These are phyloP conservation scores for Aleiodes testaceus DNA, from an alignment of 2,888 invertebrate species.

Conservation along the genomic window DNA sequence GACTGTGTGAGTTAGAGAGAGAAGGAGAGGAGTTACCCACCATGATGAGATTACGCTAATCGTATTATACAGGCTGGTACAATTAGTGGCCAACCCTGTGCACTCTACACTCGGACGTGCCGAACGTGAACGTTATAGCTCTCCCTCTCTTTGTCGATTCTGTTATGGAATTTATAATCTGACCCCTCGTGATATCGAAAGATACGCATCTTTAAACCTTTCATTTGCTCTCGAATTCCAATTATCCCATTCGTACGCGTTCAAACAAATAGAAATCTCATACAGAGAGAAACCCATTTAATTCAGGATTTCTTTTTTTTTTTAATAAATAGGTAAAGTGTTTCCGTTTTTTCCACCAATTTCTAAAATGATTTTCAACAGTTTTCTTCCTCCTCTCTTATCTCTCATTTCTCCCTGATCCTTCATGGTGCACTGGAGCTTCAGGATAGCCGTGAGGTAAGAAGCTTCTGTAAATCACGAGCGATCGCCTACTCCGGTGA, in stretches of 20 bases:
- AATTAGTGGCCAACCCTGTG: conserved; percentile 58
- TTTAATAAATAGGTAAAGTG: conserved; percentile 1
- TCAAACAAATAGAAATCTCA: conserved; percentile 11
- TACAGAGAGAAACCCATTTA: too few species aligned
- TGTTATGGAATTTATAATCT: conserved; percentile 46
- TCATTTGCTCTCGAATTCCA: conserved; percentile 31
- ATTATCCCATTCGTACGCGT: conserved; percentile 5
- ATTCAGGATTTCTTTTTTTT: too few species aligned
- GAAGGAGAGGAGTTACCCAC: conserved; percentile 22
- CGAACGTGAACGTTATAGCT: conserved; percentile 46
- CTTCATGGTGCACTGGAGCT: conserved; percentile 32
- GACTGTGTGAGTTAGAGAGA: neutral
- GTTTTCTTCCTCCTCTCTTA: conserved; percentile 28
- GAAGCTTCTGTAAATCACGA: conserved; percentile 49
- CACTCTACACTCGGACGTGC: conserved; percentile 41
- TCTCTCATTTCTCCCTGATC: conserved; percentile 32
- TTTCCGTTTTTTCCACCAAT: conserved; percentile 22
- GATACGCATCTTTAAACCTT: conserved; percentile 32
- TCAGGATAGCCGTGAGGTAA: conserved; percentile 40
- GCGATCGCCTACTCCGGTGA: conserved; percentile 43
- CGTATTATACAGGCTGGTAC: conserved; percentile 65
- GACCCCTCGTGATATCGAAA: conserved; percentile 23
- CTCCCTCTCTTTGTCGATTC: conserved; percentile 42
- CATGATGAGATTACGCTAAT: conserved; percentile 66
- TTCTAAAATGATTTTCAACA: conserved; percentile 20